Conservation (phyloP, 1,140 invertebrate genomes). For the Euglossa dilemma region DNA sequence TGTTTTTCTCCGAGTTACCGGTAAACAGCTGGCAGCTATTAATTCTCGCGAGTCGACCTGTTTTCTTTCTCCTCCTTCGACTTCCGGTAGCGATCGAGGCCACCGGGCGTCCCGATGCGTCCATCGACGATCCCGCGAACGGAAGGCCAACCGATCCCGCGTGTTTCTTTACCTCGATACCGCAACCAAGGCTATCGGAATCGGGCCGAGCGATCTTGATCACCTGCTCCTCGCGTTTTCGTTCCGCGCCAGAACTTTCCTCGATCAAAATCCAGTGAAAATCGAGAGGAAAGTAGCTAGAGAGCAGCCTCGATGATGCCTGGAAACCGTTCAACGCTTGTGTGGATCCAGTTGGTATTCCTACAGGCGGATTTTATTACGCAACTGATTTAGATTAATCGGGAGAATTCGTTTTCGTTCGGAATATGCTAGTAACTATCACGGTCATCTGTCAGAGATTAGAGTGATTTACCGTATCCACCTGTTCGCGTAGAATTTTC, state of each 20-base stretch:
- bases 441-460: too few relatives aligned
- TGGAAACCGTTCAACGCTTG: background rate
- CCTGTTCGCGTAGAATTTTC: too few relatives aligned
- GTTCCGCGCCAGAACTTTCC: background rate
- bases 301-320: background rate
- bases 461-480: too few relatives aligned
- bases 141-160: background rate
- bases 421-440: too few relatives aligned
- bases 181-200: background rate
- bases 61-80: constrained; percentile 1
- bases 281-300: background rate
- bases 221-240: background rate
- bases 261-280: background rate
- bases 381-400: too few relatives aligned
- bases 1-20: constrained; percentile 23
- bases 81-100: constrained; percentile 28
- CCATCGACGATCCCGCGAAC: constrained; percentile 21
- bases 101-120: constrained; percentile 1
- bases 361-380: too few relatives aligned
- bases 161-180: background rate
- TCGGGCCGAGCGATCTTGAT: background rate
- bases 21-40: constrained; percentile 29
- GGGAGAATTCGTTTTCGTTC: too few relatives aligned
- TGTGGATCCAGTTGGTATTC: too few relatives aligned
- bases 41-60: constrained; percentile 29